Evolutionary conservation across 2,113 vertebrate genomes (phyloP), one percentile per base, ranked within the genome.

Genomic region (Platanista minor): DNA sequence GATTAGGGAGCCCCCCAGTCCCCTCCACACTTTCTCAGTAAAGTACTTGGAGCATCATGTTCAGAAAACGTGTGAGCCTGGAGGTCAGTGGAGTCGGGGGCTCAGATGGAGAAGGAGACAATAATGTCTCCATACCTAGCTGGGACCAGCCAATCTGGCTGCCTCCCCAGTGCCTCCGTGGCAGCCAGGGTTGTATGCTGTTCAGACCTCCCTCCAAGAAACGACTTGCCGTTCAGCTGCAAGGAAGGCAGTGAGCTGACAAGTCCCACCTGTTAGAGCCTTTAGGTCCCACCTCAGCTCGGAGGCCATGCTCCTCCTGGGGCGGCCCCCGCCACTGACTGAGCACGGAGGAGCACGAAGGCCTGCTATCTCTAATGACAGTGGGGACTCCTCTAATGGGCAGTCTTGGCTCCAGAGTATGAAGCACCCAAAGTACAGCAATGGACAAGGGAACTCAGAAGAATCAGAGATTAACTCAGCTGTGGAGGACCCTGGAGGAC

Each of bases 141-240:
- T 69, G 41, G 71, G 71, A 74, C 8, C 17, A 23, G 18, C 36
- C 33, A 8, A 8, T 39, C 72, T 29, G 33, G 17, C 43, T 43
- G 15, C 54, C 10, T 59, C 82, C 27, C 64, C 20, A 1, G 23
- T 23, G 54, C 82, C 17, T 80, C 39, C 11, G 33, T 33, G 64
- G 87, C 72, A 31, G 15, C 36, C 6, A 3, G 0, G 4, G 57
- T 36, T 31, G 61, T 4, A 1, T 0, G 0, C 43, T 23, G 20
- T 29, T 36, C 46, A 4, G 12, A 17, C 23, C 25, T 49, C 9
- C 75, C 15, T 25, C 43, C 29, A 23, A 74, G 69, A 80, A 87
- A 80, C 29, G 33, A 80, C 25, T n/a, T 83, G 36, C 27, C 27
- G 3, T 36, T 82, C 46, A 23, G 41, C 72, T n/a, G 25, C 69